Evolutionary conservation across 2,113 vertebrate genomes (phyloP), one percentile per base, ranked within the genome.

Genomic region (Donacobius atricapilla): DNA sequence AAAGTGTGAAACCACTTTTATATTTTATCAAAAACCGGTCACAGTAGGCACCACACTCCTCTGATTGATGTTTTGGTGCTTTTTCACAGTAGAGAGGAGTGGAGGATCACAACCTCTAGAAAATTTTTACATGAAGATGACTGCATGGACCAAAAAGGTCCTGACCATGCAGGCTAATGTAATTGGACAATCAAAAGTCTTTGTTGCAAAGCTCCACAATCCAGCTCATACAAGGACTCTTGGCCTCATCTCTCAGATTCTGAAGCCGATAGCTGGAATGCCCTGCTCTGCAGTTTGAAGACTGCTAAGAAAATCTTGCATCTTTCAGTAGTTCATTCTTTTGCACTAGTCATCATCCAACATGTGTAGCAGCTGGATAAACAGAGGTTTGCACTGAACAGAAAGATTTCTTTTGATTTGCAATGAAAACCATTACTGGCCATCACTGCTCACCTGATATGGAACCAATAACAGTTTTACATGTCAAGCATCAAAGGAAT

Each of bases 371-470:
- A 93, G 85, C 85, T 94, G 85, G 50, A 85, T 69, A 96, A 96
- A 87, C 63, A 94, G n/a, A 80, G 54, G 20, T 77, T 88, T 88
- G 78, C 53, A 80, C 22, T 0, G 8, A 90, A 88, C 61, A 71
- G 40, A 96, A 91, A 76, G 58, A 58, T 83, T 93, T 88, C 63
- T 94, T 95, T 92, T 95, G 57, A 92, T 88, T 92, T 86, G 63
- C 78, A 86, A 90, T 88, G 40, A 79, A 94, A 93, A 92, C 57
- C 66, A 73, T 89, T 54, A 82, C 60, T 57, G 28, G 60, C 47
- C 44, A 87, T 88, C 68, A 88, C 58, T 73, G 33, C 86, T 83
- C 79, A 69, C 56, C 63, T 77, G 79, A 90, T 63, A 83, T n/a
- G 10, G 61, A 93, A 91, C 48, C 66, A 95, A 37, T 79, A 82